phyloP scores from a whole-genome alignment of 2,113 vertebrate genomes.

The Rhineura floridana region DNA sequence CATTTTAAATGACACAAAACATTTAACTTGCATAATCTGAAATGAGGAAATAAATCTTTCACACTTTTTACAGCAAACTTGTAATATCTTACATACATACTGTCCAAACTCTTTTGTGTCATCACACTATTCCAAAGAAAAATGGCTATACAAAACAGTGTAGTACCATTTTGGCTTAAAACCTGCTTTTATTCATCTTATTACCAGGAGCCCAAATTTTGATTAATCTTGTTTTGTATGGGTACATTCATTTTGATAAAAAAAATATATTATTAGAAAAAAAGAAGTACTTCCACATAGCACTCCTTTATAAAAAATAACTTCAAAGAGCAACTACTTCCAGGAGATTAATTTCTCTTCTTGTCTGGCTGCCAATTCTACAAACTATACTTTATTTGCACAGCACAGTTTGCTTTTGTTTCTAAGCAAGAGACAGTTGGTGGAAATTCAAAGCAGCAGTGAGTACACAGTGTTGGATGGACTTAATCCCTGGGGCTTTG shows the following conservation, averaged over 20 bases:
- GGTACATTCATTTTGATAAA: conserved; percentile 56
- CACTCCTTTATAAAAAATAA: conserved; percentile 36
- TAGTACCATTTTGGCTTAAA: conserved; percentile 39
- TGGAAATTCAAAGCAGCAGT: conserved; percentile 46
- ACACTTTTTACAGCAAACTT: conserved; percentile 45
- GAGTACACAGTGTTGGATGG: conserved; percentile 20
- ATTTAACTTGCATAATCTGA: conserved; percentile 24
- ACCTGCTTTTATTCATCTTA: conserved; percentile 32
- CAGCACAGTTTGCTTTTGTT: conserved; percentile 38
- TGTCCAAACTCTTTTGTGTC: conserved; percentile 60
- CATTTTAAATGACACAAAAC: conserved; percentile 48
- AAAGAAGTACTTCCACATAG: conserved; percentile 20
- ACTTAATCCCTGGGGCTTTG: conserved; percentile 19
- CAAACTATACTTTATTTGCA: conserved; percentile 34
- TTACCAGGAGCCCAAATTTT: conserved; percentile 26
- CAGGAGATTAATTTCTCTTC: conserved; percentile 48
- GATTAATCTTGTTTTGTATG: conserved; percentile 36
- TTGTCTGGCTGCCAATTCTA: conserved; percentile 25
- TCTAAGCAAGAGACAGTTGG: conserved; percentile 41
- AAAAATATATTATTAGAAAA: conserved; percentile 42
- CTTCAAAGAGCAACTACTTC: conserved; percentile 29
- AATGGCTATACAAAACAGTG: conserved; percentile 54
- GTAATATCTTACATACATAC: conserved; percentile 66
- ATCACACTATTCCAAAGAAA: conserved; percentile 53
- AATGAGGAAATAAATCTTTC: conserved; percentile 16